phyloP scores from a whole-genome alignment of 2,113 vertebrate species.

The Turdus rufiventris region DNA sequence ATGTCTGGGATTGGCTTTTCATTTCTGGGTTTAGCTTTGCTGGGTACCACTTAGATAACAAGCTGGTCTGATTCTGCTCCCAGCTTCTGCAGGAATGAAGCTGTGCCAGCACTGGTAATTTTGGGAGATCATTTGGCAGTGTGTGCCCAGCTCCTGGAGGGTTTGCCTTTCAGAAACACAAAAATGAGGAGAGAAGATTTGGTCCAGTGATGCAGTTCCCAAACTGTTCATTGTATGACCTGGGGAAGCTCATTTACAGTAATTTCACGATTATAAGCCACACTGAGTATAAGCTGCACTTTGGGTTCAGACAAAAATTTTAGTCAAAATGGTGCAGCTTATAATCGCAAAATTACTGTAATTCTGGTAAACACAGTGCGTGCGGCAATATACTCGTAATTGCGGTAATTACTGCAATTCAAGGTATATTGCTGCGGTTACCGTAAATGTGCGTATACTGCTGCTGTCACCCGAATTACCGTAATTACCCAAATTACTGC shows the following conservation, averaged over 20 bases:
- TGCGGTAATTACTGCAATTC: too few relatives aligned
- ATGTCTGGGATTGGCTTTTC: neutral
- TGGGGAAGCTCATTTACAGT: conserved; percentile 19
- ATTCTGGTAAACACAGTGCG: too few relatives aligned
- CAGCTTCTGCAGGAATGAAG: neutral
- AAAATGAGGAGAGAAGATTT: conserved; percentile 2
- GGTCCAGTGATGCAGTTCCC: neutral
- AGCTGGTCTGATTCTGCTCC: neutral
- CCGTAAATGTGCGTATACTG: too few relatives aligned
- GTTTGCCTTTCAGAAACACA: neutral
- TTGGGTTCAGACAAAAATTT: too few relatives aligned
- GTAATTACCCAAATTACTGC: too few relatives aligned
- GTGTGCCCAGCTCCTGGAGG: neutral
- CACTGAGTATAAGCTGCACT: too few relatives aligned
- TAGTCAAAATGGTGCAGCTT: too few relatives aligned
- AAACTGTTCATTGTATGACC: neutral
- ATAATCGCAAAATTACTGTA: too few relatives aligned
- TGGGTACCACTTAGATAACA: neutral
- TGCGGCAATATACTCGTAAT: too few relatives aligned
- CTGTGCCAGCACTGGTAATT: neutral
- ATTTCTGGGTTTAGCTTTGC: neutral
- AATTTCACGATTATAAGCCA: too few relatives aligned
- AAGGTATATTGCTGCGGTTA: too few relatives aligned
- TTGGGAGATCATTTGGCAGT: neutral
- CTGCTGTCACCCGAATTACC: too few relatives aligned